These are phyloP conservation scores for Dinocampus coccinellae DNA, from an alignment of 2,888 invertebrate genomes.

Conservation along the genomic window DNA sequence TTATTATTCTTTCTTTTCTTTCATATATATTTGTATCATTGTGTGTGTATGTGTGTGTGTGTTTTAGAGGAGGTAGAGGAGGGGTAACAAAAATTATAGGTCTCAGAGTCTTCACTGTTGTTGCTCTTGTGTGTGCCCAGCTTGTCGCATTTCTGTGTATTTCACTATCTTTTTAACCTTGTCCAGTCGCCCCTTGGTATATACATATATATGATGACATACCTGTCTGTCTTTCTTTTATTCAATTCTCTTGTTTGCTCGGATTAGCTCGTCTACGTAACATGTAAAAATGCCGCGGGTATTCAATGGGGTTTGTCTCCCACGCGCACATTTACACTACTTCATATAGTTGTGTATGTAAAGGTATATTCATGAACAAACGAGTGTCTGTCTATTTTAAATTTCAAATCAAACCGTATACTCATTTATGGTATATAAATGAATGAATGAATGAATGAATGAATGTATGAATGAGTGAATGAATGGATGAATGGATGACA, in stretches of 20 bases:
- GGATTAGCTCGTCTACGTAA: conserved; percentile 56
- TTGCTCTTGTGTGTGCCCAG: conserved; percentile 60
- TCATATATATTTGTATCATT: conserved; percentile 25
- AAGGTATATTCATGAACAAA: neutral
- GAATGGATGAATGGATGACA: conserved; percentile 3
- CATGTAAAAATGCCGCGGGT: conserved; percentile 46
- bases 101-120: conserved; percentile 43
- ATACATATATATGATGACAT: neutral
- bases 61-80: conserved; percentile 11
- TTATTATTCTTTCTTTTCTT: neutral
- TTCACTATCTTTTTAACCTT: conserved; percentile 48
- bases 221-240: conserved; percentile 41
- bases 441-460: no score
- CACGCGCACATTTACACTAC: conserved; percentile 7
- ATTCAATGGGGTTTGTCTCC: conserved; percentile 32
- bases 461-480: no score
- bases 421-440: no score
- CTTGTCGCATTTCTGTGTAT: conserved; percentile 62
- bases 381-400: conserved; percentile 9
- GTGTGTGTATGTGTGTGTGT: no score
- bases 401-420: conserved; percentile 8
- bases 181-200: conserved; percentile 7
- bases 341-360: neutral
- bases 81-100: no score
- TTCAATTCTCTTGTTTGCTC: conserved; percentile 54